A percentile compares a stretch with the other conserved stretches of the same genome.
phyloP scores from a whole-genome alignment of 2,113 vertebrate species.

The Pandion haliaetus region DNA sequence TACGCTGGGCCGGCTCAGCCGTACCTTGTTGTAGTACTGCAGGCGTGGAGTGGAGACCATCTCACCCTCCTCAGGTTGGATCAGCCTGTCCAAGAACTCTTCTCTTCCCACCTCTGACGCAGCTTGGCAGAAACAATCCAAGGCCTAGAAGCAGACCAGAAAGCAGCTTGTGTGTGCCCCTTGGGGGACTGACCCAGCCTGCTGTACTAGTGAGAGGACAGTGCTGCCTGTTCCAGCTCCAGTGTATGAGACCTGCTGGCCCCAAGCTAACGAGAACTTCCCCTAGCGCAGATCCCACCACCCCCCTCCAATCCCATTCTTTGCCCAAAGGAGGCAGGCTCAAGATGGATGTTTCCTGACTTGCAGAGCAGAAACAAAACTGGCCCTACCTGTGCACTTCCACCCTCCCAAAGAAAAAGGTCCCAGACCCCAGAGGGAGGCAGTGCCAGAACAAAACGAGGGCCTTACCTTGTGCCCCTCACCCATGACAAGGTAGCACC shows the following conservation, averaged over 20 bases:
- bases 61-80: conserved; percentile 82
- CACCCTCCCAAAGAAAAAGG: neutral
- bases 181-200: neutral
- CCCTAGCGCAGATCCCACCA: neutral
- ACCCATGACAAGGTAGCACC: conserved; percentile 90
- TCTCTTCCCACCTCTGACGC: conserved; percentile 90
- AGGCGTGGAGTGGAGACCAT: conserved; percentile 73
- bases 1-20: rapidly evolving
- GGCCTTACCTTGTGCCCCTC: conserved; percentile 90
- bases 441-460: neutral
- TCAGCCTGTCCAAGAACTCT: conserved; percentile 88
- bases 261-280: neutral
- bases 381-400: neutral
- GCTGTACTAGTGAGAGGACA: neutral
- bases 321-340: neutral
- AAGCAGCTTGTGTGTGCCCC: neutral
- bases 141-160: conserved; percentile 75
- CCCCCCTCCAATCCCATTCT: rapidly evolving
- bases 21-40: conserved; percentile 93
- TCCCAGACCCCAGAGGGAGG: neutral
- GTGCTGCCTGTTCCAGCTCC: neutral
- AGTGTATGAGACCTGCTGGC: rapidly evolving
- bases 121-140: conserved; percentile 91
- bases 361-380: neutral
- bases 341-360: neutral